phyloP scores from a whole-genome alignment of 2,888 invertebrate species.

The Drosophila pullipes region DNA sequence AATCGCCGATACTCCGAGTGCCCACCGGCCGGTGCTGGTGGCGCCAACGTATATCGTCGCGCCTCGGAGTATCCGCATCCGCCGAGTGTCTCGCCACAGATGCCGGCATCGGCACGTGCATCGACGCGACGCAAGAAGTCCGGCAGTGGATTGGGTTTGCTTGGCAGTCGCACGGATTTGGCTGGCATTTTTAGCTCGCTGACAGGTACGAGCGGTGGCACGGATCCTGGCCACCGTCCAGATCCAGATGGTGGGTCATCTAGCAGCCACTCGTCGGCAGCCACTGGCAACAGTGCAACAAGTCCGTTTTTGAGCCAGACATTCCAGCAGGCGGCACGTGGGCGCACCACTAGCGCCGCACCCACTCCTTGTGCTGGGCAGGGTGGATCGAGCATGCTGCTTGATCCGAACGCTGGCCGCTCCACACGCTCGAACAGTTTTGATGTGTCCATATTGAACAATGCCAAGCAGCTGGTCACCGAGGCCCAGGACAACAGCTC shows the following conservation, averaged over 20 bases:
- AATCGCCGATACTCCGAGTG: slow-evolving; percentile 90
- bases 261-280: slow-evolving; percentile 58
- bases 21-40: slow-evolving; percentile 80
- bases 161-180: slow-evolving; percentile 93
- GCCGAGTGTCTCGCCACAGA: slow-evolving; percentile 77
- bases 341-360: slow-evolving; percentile 73
- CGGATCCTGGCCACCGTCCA: slow-evolving; percentile 87
- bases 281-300: slow-evolving; percentile 55
- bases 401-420: slow-evolving; percentile 85
- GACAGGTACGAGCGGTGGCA: slow-evolving; percentile 89
- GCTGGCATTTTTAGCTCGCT: slow-evolving; percentile 90
- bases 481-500: slow-evolving; percentile 86
- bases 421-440: slow-evolving; percentile 94
- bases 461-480: slow-evolving; percentile 85
- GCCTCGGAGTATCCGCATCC: slow-evolving; percentile 90
- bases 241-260: slow-evolving; percentile 69
- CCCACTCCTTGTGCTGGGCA: slow-evolving; percentile 65
- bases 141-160: slow-evolving; percentile 87
- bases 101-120: slow-evolving; percentile 67
- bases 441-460: slow-evolving; percentile 91
- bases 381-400: slow-evolving; percentile 64
- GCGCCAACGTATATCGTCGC: slow-evolving; percentile 86
- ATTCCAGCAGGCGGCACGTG: slow-evolving; percentile 72
- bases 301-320: slow-evolving; percentile 63
- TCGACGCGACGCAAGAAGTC: slow-evolving; percentile 82